Evolutionary conservation across 64 coral and sea anemone species (phyloP), one percentile per base, ranked within the genome.

Genomic region (Astreopora myriophthalma): DNA sequence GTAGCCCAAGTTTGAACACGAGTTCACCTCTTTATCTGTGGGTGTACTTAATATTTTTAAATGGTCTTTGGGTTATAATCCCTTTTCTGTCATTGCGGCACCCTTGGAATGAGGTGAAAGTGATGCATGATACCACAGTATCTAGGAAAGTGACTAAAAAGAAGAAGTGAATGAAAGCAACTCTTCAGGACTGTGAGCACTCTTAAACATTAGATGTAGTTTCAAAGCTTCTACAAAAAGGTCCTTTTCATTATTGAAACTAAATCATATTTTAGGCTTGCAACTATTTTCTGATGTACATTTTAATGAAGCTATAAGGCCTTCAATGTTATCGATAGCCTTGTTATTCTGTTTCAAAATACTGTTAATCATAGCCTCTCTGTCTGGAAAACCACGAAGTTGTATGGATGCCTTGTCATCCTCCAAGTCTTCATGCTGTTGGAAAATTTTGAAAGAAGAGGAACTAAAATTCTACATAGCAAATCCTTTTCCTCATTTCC

Each of bases 31-130:
- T 95, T 3, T 39, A 95, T 49, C 73, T 89, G 26, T 95, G 75
- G 68, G 44, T 92, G 20, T 95, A 95, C 32, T 68, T 95, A 27
- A 52, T 88, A 10, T 95, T 95, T 90, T 95, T 95, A 28, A 95
- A 95, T 66, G 84, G 94, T 9, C 49, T 95, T 8, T 95, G 94
- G 94, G 89, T 95, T 6, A 14, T 95, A 16, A 75, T 95, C 34
- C 89, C 94, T 16, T 5, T 80, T 46, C 26, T 92, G 14, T 70
- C 92, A 32, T 34, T 95, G 75, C 87, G 55, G 29, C 94, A 95
- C 25, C 92, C 94, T 35, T 81, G 86, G 82, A 60, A 72, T 23
- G 89, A 38, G 4, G 80, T 95, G 94, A 32, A 90, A 80, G 49
- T 72, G n/a, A 65, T 16, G 22, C 22, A 33, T 69, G 24, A 8